Base-by-base conservation (phyloP, 1,140 invertebrate genomes). In the Drosophila nigromelanica region DNA sequence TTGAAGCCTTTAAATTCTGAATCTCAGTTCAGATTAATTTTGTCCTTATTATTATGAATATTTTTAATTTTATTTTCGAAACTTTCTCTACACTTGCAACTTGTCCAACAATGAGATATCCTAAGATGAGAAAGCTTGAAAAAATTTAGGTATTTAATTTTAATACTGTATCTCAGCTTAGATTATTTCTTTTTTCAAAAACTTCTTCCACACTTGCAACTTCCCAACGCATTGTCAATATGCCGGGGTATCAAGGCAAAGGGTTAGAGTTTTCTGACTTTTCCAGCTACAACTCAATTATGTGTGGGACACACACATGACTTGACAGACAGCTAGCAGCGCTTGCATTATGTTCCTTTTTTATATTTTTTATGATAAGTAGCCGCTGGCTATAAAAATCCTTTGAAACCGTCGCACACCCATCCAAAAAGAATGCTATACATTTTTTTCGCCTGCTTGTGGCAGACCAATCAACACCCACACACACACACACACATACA, bases 361-460 rank as follows among this genome's bases (percentile, higher is more conserved):
- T 59, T 51, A 27, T 52, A 45, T 76, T 87, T 87, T 86, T 86
- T 86, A 87, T 86, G 82, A 82, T 86, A 89, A 89, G 85, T 89
- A 89, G 80, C 80, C 80, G 86, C 81, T 86, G 81, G 86, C 75
- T 75, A 82, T 82, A 73, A 71, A 75, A 86, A 86, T 79, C 87
- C 86, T 82, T 90, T 90, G 78, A 86, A 79, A 80, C 61, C 59
- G 45, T 24, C 54, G 7, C 80, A 30, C 48, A 63, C 56, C 50
- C 59, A 39, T 15, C 24, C 33, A 56, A 18, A 37, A 42, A 18
- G 52, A 33, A 45, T 55, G 48, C 47, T 50, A 27, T 51, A 62
- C 15, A 37, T 24, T 59, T 52, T 56, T 51, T 18, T 40, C 4
- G 8, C 43, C 55, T 73, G 70, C 70, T 73, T 73, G 62, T 68